Conservation (phyloP, 2,797 vertebrate species). For the Microctenopoma lineatum region DNA sequence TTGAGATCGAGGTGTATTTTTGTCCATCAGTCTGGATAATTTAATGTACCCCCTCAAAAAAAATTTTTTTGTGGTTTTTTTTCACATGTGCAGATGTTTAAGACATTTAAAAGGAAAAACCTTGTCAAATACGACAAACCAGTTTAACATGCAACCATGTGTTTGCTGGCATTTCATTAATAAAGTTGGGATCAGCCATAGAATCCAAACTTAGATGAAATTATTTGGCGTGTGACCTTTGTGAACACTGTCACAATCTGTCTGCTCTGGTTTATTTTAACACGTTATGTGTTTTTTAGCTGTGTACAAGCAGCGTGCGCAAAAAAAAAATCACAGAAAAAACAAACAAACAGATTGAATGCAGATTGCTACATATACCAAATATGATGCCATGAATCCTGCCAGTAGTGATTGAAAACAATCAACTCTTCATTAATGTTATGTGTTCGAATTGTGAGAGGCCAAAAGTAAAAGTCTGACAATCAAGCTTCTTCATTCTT, state of each 20-base stretch:
- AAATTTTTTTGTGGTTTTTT: no score
- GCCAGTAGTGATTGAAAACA: no score
- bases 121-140: background rate
- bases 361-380: background rate
- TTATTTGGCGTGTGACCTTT: conserved; percentile 33
- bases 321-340: conserved; percentile 1
- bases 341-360: conserved; percentile 6
- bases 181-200: background rate
- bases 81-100: no score
- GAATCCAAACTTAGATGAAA: conserved; percentile 30
- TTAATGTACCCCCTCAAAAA: no score
- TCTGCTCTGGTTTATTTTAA: background rate
- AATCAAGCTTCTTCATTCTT: no score
- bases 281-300: no score
- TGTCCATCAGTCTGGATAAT: background rate
- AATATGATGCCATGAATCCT: no score
- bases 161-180: background rate
- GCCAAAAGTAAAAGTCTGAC: no score
- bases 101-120: background rate
- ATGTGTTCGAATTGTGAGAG: no score
- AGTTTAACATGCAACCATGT: background rate
- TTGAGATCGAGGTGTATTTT: background rate
- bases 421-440: no score
- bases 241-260: conserved; percentile 48
- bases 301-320: no score